A percentile compares a stretch with the other conserved stretches of the same genome.
These are phyloP conservation scores for Hydrozoanthus gracilis DNA, from an alignment of 92 coral and sea anemone species.

Conservation along the genomic window DNA sequence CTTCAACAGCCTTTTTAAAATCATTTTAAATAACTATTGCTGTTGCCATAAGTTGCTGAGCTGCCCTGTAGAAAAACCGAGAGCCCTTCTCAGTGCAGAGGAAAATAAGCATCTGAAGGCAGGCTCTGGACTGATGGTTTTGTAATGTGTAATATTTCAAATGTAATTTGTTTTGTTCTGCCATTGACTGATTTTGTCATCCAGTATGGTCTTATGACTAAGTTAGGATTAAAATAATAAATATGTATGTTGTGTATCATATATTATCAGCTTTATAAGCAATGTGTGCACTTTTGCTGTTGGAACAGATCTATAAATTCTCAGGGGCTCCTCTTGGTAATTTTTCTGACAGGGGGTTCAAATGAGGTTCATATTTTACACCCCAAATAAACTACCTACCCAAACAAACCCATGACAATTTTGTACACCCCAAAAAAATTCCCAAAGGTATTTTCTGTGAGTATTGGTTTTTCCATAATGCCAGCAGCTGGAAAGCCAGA, in stretches of 20 bases:
- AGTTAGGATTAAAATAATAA: neutral
- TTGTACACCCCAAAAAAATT: neutral
- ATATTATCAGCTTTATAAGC: slow-evolving; percentile 7
- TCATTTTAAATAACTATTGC: neutral
- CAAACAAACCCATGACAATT: neutral
- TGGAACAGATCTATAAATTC: slow-evolving; percentile 12
- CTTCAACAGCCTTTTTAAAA: neutral
- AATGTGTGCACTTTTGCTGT: neutral
- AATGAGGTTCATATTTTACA: neutral
- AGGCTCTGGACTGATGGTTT: slow-evolving; percentile 3
- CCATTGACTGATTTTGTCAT: slow-evolving; percentile 13
- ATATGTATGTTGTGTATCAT: slow-evolving; percentile 11
- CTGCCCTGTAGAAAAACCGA: neutral
- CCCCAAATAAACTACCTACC: neutral
- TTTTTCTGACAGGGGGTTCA: neutral
- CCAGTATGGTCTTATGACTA: slow-evolving; percentile 17
- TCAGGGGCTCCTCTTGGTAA: neutral
- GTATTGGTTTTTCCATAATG: neutral
- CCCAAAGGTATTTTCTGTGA: neutral
- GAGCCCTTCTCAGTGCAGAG: neutral
- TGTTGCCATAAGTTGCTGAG: slow-evolving; percentile 3
- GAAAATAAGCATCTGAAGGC: neutral
- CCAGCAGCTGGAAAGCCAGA: neutral
- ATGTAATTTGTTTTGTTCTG: neutral
- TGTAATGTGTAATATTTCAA: neutral